Base-by-base conservation (phyloP, 2,797 vertebrate genomes). In the Etheostoma nigrum region DNA sequence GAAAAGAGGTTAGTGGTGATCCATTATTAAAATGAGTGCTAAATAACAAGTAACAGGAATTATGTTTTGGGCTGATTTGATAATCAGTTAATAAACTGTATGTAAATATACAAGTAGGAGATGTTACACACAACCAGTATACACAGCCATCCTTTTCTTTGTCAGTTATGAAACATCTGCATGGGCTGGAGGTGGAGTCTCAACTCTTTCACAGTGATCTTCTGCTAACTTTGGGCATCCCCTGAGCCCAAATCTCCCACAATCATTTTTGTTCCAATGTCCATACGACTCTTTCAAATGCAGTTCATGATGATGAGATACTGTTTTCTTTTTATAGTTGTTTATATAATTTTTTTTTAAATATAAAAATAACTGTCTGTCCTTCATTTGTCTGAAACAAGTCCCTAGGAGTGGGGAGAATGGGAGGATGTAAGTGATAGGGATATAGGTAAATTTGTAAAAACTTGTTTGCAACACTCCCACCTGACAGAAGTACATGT, bases 311-410 rank as follows among this genome's bases (percentile, higher is more conserved):
- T 79, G 57, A 74, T 64, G 74, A 67, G 73, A 85, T 85, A 81
- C 30, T 64, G 55, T 76, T 74, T 68, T 64, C 83, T 75, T 74
- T 47, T 27, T 9, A 64, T 71, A 48, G 45, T 54, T 71, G 63
- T 81, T 84, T 85, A 65, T 71, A 73, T 30, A 30, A 5, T 5
- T 30, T 30, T 6, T 63, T 89, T 84, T 88, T 86, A 75, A 87
- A 87, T 93, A 91, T 81, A 94, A 93, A 95, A 95, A 94, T 89
- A 92, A 86, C 19, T 82, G 79, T 73, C 57, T 30, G 30, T 75
- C 64, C 81, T 57, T 62, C 63, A 18, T 83, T 69, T 83, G 45
- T 79, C 70, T 74, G 25, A 66, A 61, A 49, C 5, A 3, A 63
- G 74, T 85, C 71, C 76, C 23, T 76, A 44, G 19, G 52, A 63